A percentile compares a stretch with the other conserved stretches of the same genome.
Evolutionary conservation across 2,113 vertebrate genomes (phyloP).

Genomic region (Platichthys stellatus): DNA sequence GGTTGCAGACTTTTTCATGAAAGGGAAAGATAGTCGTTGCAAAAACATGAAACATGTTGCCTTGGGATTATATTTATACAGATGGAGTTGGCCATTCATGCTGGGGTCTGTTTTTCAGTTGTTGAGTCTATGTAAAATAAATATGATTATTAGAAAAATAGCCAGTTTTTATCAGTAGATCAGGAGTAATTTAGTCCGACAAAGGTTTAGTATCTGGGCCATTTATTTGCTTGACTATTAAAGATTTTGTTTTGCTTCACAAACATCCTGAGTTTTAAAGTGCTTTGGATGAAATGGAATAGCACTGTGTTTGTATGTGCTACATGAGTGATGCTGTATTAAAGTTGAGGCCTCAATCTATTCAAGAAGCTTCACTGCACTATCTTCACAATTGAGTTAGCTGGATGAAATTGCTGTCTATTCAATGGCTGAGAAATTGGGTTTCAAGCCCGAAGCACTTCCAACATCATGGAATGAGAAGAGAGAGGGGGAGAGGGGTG

Average conservation of each 20-base stretch:
- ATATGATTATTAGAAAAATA: too few relatives aligned
- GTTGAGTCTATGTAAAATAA: too few relatives aligned
- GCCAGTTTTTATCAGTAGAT: conserved; percentile 36
- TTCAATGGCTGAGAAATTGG: conserved; percentile 85
- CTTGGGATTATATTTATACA: not conserved
- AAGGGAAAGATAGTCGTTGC: not conserved
- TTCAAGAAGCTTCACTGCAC: conserved; percentile 79
- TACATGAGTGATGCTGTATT: conserved; percentile 79
- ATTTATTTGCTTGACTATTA: conserved; percentile 51
- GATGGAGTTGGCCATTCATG: not conserved
- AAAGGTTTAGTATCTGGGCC: conserved; percentile 61
- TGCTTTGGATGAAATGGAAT: conserved; percentile 74
- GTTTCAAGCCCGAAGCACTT: conserved; percentile 81
- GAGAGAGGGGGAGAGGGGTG: conserved; percentile 23
- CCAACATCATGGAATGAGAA: conserved; percentile 69
- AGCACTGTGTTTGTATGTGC: conserved; percentile 73
- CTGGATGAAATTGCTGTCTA: conserved; percentile 81
- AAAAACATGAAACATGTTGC: conserved; percentile 14
- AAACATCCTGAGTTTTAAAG: conserved; percentile 69
- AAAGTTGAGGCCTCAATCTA: conserved; percentile 83
- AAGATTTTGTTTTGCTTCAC: conserved; percentile 62
- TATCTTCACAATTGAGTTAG: conserved; percentile 84
- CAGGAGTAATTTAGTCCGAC: conserved; percentile 44
- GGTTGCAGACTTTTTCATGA: not conserved
- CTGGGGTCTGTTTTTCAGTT: conserved; percentile 4